Percentiles rank a stretch among this genome's conserved stretches.
Evolutionary conservation across 2,888 invertebrate species (phyloP).

Genomic region (Eulithis testata): DNA sequence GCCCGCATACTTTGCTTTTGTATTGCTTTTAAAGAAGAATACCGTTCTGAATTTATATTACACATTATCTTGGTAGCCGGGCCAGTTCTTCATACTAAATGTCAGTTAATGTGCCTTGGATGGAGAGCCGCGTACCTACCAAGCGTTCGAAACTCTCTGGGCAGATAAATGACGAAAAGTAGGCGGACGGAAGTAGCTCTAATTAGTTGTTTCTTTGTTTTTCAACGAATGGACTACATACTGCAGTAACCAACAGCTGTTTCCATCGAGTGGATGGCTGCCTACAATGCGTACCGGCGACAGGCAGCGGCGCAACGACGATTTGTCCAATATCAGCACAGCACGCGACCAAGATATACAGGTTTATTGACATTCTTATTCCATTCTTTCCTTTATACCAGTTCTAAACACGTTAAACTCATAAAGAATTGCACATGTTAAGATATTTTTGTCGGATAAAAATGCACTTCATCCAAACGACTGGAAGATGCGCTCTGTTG

Average conservation of each 20-base stretch:
- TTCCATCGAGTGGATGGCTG: slow-evolving; percentile 60
- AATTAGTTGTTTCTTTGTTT: slow-evolving; percentile 68
- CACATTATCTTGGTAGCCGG: slow-evolving; percentile 62
- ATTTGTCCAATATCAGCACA: slow-evolving; percentile 44
- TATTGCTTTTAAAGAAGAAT: slow-evolving; percentile 52
- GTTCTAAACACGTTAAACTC: slow-evolving; percentile 5
- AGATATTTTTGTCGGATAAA: slow-evolving; percentile 29
- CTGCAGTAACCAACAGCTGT: slow-evolving; percentile 53
- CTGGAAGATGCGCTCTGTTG: slow-evolving; percentile 72
- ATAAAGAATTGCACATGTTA: slow-evolving; percentile 13
- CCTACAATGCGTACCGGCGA: slow-evolving; percentile 65
- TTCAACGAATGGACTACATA: slow-evolving; percentile 64
- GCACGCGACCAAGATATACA: slow-evolving; percentile 52
- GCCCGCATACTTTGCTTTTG: slow-evolving; percentile 55
- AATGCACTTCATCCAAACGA: slow-evolving; percentile 41
- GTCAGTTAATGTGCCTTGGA: slow-evolving; percentile 53
- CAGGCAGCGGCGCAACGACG: slow-evolving; percentile 38
- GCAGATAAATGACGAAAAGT: slow-evolving; percentile 56
- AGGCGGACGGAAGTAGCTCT: slow-evolving; percentile 56
- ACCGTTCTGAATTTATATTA: slow-evolving; percentile 72
- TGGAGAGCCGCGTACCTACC: slow-evolving; percentile 65
- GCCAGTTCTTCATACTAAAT: slow-evolving; percentile 55
- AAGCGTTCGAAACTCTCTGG: slow-evolving; percentile 60
- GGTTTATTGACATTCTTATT: slow-evolving; percentile 46
- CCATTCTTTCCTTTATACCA: slow-evolving; percentile 11